phyloP scores from a whole-genome alignment of 2,888 invertebrate genomes.

The Calameuta pallipes region DNA sequence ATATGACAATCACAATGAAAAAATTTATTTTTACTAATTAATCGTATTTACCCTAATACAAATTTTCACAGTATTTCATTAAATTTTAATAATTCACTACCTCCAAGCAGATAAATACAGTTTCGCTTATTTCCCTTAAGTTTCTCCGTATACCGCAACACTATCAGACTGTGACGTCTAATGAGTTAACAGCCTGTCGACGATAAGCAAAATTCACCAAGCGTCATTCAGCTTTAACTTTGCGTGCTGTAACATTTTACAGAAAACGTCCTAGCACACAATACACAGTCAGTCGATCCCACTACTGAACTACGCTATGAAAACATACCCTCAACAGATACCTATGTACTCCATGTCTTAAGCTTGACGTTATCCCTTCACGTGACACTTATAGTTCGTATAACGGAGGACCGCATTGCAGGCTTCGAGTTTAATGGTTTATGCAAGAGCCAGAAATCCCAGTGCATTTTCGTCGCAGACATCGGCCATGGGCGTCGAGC shows the following conservation, averaged over 20 bases:
- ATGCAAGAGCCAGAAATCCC: conserved; percentile 44
- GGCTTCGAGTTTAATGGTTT: conserved; percentile 46
- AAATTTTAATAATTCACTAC: not conserved
- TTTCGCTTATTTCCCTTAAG: not conserved
- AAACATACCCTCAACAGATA: not conserved
- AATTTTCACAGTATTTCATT: not conserved
- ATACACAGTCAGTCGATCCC: not conserved
- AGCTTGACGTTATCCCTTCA: not conserved
- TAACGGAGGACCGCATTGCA: conserved; percentile 43
- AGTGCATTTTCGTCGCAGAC: conserved; percentile 37
- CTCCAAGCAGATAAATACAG: not conserved
- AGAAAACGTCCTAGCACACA: not conserved
- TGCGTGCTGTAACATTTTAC: not conserved
- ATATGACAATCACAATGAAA: not conserved
- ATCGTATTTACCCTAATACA: not conserved
- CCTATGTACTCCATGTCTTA: not conserved
- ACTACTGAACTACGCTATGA: not conserved
- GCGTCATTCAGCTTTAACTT: not conserved
- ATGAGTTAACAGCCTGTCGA: not conserved
- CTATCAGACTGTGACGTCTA: not conserved
- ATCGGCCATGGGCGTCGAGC: conserved; percentile 33
- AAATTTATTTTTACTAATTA: not conserved
- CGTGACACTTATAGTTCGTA: not conserved
- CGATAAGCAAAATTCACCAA: not conserved
- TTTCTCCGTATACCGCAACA: not conserved